phyloP scores from a whole-genome alignment of 2,888 invertebrate genomes.

The Teinopalpus imperialis region DNA sequence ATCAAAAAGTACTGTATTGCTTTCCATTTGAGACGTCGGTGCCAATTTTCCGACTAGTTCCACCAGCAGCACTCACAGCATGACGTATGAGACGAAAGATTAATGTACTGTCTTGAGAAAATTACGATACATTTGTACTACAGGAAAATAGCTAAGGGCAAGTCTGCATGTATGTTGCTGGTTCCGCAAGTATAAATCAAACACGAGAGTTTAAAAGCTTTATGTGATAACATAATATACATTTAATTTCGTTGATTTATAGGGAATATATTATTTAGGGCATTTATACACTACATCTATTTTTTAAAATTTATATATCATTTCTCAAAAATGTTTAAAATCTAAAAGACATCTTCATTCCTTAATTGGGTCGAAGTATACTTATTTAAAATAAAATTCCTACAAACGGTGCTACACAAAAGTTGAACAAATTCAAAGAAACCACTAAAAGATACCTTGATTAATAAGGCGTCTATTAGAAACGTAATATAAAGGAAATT shows the following conservation, averaged over 20 bases:
- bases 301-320: too few species aligned
- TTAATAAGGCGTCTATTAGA: too few species aligned
- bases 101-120: constrained; percentile 20
- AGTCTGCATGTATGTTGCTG: constrained; percentile 1
- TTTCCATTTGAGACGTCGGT: constrained; percentile 15
- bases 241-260: not conserved
- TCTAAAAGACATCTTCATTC: too few species aligned
- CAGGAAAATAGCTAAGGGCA: constrained; percentile 2
- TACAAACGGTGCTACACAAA: too few species aligned
- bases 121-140: constrained; percentile 17
- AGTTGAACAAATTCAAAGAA: too few species aligned
- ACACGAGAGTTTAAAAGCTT: constrained; percentile 7
- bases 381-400: too few species aligned
- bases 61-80: constrained; percentile 4
- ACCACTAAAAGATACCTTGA: too few species aligned
- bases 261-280: too few species aligned
- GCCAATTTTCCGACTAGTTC: constrained; percentile 26
- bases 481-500: too few species aligned
- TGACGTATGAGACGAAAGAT: constrained; percentile 25
- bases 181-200: constrained; percentile 9
- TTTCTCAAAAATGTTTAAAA: too few species aligned
- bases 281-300: not conserved
- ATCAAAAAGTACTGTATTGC: constrained; percentile 17
- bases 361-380: too few species aligned
- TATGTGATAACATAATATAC: constrained; percentile 4